Base-by-base conservation (phyloP, 2,888 invertebrate species). In the Lymantria dispar region DNA sequence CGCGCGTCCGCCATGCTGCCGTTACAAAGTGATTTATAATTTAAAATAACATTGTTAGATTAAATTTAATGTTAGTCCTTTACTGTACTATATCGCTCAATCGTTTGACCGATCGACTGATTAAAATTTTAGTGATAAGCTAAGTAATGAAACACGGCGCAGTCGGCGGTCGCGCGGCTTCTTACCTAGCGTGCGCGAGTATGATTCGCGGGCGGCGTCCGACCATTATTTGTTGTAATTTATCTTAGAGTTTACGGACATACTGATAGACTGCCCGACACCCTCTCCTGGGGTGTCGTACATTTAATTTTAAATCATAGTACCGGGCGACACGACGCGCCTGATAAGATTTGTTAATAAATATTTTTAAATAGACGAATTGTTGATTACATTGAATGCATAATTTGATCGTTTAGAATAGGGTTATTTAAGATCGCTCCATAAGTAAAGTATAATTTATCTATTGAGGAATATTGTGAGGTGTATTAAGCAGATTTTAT, bases 101-200 rank as follows among this genome's bases (percentile, higher is more conserved):
- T 88, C 87, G 83, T 86, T 90, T 90, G 91, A 90, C 87, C 91
- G 91, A 91, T 91, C 89, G 91, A 91, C 91, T 91, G 91, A 91
- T 89, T 90, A 91, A 90, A 91, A 91, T 89, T 90, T 89, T 91
- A 90, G 89, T 90, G 87, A 72, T 90, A 90, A 90, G 91, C 90
- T 90, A 91, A 90, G 89, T 88, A 83, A 87, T 83, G 76, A 75
- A 72, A 22, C 5, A 5, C 22, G 72, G 40, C 47, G 75, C 67
- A 62, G 58, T 29, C 54, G 56, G 67, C 47, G 64, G 59, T 63
- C 64, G 58, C 67, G 74, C 67, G 68, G 62, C 22, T 2, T 22
- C 2, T 5, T 5, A 5, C 22, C 22, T 3, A 3, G 22, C 22
- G 22, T 22, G 52, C 62, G 54, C 29, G 15, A 7, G 59, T 57